phyloP scores from a whole-genome alignment of 2,113 vertebrate species.

The Bubo scandiacus region DNA sequence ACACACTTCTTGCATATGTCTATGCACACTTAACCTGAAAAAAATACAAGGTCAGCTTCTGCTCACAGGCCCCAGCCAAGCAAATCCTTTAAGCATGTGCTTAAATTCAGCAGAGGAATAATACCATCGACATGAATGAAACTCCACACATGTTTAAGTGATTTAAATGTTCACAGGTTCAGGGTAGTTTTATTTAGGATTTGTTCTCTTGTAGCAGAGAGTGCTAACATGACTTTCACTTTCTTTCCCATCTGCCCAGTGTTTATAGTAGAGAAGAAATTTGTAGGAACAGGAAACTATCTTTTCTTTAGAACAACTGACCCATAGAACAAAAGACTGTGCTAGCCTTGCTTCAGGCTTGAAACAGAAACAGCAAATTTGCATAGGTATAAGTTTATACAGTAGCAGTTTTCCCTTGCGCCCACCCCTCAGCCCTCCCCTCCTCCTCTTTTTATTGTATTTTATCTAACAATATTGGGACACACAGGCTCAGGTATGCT shows the following conservation, averaged over 20 bases:
- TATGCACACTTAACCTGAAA: not conserved
- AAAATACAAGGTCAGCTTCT: not conserved
- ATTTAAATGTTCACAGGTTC: not conserved
- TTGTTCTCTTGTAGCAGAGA: not conserved
- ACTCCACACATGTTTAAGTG: not conserved
- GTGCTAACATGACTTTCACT: not conserved
- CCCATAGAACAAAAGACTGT: not conserved
- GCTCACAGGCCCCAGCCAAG: not conserved
- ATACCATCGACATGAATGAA: not conserved
- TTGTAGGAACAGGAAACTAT: not conserved
- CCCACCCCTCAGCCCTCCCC: not conserved
- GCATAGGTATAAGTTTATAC: not conserved
- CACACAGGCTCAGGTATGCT: not conserved
- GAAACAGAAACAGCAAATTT: not conserved
- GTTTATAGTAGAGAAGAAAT: not conserved
- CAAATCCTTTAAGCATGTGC: conserved; percentile 30
- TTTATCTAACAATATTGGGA: not conserved
- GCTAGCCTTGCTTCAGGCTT: not conserved
- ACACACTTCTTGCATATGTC: not conserved
- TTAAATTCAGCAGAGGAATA: conserved; percentile 15
- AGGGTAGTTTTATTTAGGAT: conserved; percentile 1
- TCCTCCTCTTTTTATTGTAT: not conserved
- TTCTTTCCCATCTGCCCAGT: not conserved
- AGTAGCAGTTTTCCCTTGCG: not conserved
- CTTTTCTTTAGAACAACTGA: not conserved